A percentile compares a stretch with the other conserved stretches of the same genome.
These are phyloP conservation scores for Ophthalmolycus amberensis DNA, from an alignment of 2,113 vertebrate species.

Conservation along the genomic window DNA sequence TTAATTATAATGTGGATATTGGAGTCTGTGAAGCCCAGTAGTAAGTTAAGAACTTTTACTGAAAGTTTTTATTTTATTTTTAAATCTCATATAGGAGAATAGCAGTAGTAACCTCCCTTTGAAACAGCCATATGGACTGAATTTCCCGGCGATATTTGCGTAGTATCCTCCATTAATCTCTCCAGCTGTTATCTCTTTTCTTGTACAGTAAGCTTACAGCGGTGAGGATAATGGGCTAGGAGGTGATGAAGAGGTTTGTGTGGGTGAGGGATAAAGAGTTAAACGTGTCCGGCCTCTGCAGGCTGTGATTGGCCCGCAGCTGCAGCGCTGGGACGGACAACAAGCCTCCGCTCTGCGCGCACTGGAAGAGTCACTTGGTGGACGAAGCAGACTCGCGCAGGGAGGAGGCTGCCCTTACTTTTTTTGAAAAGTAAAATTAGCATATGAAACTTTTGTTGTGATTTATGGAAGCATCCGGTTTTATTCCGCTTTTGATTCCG, in stretches of 20 bases:
- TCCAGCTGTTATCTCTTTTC: constrained; percentile 10
- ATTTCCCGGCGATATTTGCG: neutral
- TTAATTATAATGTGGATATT: neutral
- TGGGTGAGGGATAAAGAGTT: constrained; percentile 55
- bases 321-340: constrained; percentile 64
- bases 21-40: neutral
- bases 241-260: constrained; percentile 26
- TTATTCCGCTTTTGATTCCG: neutral
- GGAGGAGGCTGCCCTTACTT: neutral
- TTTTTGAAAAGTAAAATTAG: neutral
- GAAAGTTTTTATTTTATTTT: neutral
- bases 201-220: constrained; percentile 2
- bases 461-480: constrained; percentile 12
- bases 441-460: neutral
- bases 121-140: neutral
- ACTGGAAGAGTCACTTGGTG: constrained; percentile 57
- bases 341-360: constrained; percentile 47
- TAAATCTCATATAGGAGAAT: neutral
- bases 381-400: constrained; percentile 30
- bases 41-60: neutral
- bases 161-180: neutral
- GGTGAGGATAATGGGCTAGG: neutral
- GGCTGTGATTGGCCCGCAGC: constrained; percentile 72
- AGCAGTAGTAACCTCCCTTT: neutral
- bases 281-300: constrained; percentile 42